Base-by-base conservation (phyloP, 2,888 invertebrate species). In the Sylvicola cinctus region DNA sequence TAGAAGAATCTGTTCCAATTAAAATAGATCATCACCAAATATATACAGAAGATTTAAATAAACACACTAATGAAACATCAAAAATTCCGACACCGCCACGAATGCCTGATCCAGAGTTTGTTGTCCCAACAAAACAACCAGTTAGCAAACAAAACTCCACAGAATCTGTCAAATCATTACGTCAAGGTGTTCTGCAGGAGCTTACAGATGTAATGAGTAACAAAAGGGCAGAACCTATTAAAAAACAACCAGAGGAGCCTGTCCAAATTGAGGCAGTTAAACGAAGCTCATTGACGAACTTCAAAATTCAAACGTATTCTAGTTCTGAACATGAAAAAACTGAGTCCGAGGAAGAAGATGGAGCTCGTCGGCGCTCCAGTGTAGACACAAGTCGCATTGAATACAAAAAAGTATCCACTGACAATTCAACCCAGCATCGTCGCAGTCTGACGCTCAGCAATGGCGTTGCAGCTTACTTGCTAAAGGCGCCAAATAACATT, bases 281-380 rank as follows among this genome's bases (percentile, higher is more conserved):
- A 33, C 53, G 54, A 11, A 51, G 47, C 40, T 47, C 47, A 0
- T 39, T 54, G 42, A 39, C 46, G 29, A 55, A 55, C 41, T 55
- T 55, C 31, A 49, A 43, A 38, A 55, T 55, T 29, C 46, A 43
- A 17, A 37, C 45, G 11, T 42, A 42, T 20, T 13, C 17, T 2
- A 33, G 25, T 23, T 6, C 14, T 10, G 23, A n/a, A n/a, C n/a
- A 36, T 36, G 28, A 12, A 8, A 32, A 28, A 12, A 29, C 13
- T 13, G 10, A 29, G 4, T 13, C 8, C 4, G 15, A 29, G 13
- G 15, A 8, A 3, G 3, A 13, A 3, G 4, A 29, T 29, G 3
- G 15, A 15, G 15, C n/a, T n/a, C n/a, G n/a, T n/a, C n/a, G n/a
- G n/a, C n/a, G n/a, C n/a, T n/a, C n/a, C n/a, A n/a, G n/a, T n/a